These are phyloP conservation scores for Himantopus leucocephalus DNA, from an alignment of 2,113 vertebrate species.

Conservation along the genomic window DNA sequence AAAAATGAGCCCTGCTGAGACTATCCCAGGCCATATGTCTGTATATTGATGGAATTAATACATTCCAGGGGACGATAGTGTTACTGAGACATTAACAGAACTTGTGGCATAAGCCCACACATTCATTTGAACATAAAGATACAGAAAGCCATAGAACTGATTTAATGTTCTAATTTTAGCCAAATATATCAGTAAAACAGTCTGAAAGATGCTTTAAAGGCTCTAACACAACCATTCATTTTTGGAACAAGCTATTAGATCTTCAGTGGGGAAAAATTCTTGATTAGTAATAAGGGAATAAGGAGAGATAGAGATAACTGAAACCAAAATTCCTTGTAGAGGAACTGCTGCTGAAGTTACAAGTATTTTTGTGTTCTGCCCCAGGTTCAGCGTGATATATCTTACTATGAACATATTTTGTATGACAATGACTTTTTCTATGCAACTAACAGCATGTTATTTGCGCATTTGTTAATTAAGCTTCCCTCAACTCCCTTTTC, in stretches of 20 bases:
- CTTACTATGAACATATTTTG: not conserved
- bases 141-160: not conserved
- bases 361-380: not conserved
- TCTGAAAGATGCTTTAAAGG: not conserved
- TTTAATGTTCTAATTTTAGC: not conserved
- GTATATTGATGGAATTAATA: not conserved
- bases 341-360: not conserved
- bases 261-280: not conserved
- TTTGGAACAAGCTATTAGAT: not conserved
- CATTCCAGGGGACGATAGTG: not conserved
- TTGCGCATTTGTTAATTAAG: not conserved
- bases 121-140: not conserved
- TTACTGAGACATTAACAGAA: not conserved
- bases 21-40: not conserved
- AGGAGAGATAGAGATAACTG: not conserved
- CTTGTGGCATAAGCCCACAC: not conserved
- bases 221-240: not conserved
- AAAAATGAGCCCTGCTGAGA: not conserved
- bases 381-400: not conserved
- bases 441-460: not conserved
- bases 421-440: not conserved
- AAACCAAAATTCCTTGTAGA: not conserved
- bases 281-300: not conserved
- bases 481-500: not conserved
- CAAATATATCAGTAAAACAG: not conserved